A percentile compares a stretch with the other conserved stretches of the same genome.
These are phyloP conservation scores for Parauchenoglanis ngamensis DNA, from an alignment of 2,797 vertebrate species.

Conservation along the genomic window DNA sequence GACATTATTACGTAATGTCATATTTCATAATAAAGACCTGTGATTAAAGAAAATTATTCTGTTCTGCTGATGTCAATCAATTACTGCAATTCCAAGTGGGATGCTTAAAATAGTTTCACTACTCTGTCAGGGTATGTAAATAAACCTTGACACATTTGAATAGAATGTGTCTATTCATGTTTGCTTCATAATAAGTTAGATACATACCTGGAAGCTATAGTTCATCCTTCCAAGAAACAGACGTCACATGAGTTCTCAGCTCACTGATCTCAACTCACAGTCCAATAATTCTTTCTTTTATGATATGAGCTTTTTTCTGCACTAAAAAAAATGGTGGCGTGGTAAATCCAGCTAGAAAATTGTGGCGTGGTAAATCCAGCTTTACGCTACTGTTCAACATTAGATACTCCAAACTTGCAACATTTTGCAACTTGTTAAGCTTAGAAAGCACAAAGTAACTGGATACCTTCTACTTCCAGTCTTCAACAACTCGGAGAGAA, in stretches of 20 bases:
- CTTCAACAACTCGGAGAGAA: slow-evolving; percentile 90
- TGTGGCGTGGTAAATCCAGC: background rate
- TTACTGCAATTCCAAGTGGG: background rate
- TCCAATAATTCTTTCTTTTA: background rate
- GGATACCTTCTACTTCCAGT: slow-evolving; percentile 68
- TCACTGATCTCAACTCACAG: background rate
- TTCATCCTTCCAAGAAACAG: slow-evolving; percentile 2
- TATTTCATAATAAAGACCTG: background rate
- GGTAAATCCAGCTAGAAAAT: background rate
- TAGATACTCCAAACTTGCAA: background rate
- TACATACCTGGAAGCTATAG: background rate
- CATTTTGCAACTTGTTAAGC: background rate
- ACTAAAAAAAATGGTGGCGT: no score
- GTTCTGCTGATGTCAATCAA: background rate
- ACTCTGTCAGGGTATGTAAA: background rate
- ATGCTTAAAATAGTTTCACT: background rate
- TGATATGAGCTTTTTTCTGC: background rate
- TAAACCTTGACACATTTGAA: background rate
- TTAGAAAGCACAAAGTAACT: background rate
- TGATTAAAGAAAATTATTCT: background rate
- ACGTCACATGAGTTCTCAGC: background rate
- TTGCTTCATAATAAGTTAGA: background rate
- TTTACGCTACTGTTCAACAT: background rate
- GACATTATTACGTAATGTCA: background rate
- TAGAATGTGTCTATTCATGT: background rate